Conservation (phyloP, 2,888 invertebrate genomes). For the Tetrapedia diversipes region DNA sequence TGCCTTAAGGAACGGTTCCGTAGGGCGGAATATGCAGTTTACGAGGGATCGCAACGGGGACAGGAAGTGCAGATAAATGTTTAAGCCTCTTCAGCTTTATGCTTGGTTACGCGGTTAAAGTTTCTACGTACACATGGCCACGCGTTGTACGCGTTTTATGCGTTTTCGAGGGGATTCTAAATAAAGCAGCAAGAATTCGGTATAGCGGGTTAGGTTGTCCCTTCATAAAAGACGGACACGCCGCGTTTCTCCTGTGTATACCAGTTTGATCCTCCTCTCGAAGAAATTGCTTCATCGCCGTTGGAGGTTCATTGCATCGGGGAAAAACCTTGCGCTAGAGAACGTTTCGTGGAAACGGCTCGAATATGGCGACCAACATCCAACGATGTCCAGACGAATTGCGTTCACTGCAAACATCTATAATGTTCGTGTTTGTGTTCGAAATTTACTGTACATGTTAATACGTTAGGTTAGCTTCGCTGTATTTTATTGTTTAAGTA, state of each 20-base stretch:
- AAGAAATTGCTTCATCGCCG: slow-evolving; percentile 39
- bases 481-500: no score
- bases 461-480: no score
- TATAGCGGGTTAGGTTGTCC: slow-evolving; percentile 45
- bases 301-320: slow-evolving; percentile 21
- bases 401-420: no score
- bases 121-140: slow-evolving; percentile 63
- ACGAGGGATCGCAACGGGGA: slow-evolving; percentile 36
- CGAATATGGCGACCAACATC: not conserved
- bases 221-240: slow-evolving; percentile 47
- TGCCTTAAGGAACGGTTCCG: not conserved
- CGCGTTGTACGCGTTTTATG: slow-evolving; percentile 70
- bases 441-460: no score
- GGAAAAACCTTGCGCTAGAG: not conserved
- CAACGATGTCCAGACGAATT: not conserved
- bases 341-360: not conserved
- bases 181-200: slow-evolving; percentile 69
- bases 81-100: slow-evolving; percentile 66
- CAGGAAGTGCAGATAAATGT: slow-evolving; percentile 53
- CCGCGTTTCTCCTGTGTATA: slow-evolving; percentile 6
- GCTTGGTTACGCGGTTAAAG: slow-evolving; percentile 47
- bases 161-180: slow-evolving; percentile 76
- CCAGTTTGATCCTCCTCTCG: slow-evolving; percentile 11
- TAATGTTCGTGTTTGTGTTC: no score
- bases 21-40: slow-evolving; percentile 2